Base-by-base conservation (phyloP, 2,797 vertebrate species). In the Neostethus bicornis region DNA sequence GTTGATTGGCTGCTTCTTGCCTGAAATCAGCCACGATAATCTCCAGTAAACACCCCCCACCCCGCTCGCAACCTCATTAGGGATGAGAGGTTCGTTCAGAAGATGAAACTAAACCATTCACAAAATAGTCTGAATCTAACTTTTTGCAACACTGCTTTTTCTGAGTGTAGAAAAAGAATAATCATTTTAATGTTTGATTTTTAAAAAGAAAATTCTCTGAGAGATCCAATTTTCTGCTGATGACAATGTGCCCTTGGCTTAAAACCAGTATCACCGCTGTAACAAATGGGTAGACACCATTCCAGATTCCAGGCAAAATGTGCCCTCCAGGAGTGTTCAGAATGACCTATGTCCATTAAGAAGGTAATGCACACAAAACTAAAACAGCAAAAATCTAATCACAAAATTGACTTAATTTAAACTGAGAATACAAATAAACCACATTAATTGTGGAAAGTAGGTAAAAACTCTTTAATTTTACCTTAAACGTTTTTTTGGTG, bases 251-350 rank as follows among this genome's bases (percentile, higher is more conserved):
- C n/a, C n/a, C n/a, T n/a, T n/a, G n/a, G n/a, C n/a, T n/a, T n/a
- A n/a, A n/a, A n/a, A n/a, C n/a, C n/a, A n/a, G n/a, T n/a, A n/a
- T n/a, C n/a, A n/a, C n/a, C n/a, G n/a, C n/a, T n/a, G n/a, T n/a
- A n/a, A n/a, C n/a, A n/a, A n/a, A n/a, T n/a, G n/a, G n/a, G n/a
- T n/a, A n/a, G n/a, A n/a, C n/a, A n/a, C n/a, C n/a, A n/a, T n/a
- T n/a, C n/a, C n/a, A n/a, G n/a, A n/a, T 55, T 14, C 42, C 2
- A 39, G 74, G 43, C 23, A 38, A 52, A 44, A 58, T 61, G 29
- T 41, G 12, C 28, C 19, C 29, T 23, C 20, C 41, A 49, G 2
- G 12, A 20, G 7, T 34, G n/a, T 34, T 58, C 32, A 29, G 19
- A 4, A 38, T 21, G 31, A 25, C 51, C 5, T 4, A 19, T 17